Evolutionary conservation across 2,888 invertebrate genomes (phyloP).

Genomic region (Cryptosula pallasiana): DNA sequence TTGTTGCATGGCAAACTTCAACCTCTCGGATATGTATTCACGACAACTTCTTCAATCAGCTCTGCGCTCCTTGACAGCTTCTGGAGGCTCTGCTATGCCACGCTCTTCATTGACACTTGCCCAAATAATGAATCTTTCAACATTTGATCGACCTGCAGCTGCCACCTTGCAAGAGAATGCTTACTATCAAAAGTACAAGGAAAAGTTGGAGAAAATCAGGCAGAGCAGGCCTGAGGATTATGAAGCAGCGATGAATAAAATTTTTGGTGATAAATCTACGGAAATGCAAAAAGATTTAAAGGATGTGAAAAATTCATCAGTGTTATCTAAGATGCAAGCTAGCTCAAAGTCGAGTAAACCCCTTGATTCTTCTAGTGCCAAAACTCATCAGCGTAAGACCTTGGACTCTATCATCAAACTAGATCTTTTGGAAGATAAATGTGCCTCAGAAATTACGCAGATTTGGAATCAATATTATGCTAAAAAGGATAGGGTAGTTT

Average conservation of each 20-base stretch:
- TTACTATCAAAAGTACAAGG: slow-evolving; percentile 9
- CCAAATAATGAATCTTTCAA: not conserved
- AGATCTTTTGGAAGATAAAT: slow-evolving; percentile 13
- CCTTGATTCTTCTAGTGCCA: not conserved
- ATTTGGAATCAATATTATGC: slow-evolving; percentile 18
- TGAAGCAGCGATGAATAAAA: slow-evolving; percentile 15
- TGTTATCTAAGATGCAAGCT: not conserved
- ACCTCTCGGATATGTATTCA: slow-evolving; percentile 10
- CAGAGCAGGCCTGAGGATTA: slow-evolving; percentile 5
- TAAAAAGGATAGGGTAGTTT: not conserved
- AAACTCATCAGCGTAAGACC: not conserved
- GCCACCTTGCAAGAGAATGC: not conserved
- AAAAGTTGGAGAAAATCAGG: slow-evolving; percentile 19
- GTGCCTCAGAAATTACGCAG: not conserved
- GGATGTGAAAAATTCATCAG: not conserved
- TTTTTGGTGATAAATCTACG: not conserved
- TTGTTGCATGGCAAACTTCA: not conserved
- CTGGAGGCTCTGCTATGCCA: not conserved
- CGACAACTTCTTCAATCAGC: not conserved
- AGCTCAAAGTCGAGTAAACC: not conserved
- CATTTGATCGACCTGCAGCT: slow-evolving; percentile 1
- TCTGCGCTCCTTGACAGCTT: not conserved
- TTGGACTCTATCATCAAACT: slow-evolving; percentile 19
- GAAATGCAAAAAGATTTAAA: not conserved
- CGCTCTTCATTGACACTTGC: not conserved